phyloP scores from a whole-genome alignment of 2,113 vertebrate genomes.

The Hypocryptadius cinnamomeus region DNA sequence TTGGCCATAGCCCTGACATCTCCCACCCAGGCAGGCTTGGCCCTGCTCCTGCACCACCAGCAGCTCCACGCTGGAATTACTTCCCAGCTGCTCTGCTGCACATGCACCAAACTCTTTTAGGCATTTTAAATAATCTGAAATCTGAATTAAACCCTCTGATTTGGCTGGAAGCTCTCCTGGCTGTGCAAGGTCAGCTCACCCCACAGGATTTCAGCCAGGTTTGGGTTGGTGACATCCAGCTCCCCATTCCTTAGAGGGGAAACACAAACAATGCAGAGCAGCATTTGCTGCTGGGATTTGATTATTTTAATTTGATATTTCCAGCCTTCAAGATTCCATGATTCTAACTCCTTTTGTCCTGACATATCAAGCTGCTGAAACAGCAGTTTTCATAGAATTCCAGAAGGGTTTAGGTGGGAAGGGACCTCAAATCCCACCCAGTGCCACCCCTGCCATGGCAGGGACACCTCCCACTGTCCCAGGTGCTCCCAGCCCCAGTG shows the following conservation, averaged over 20 bases:
- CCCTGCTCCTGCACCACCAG: background rate
- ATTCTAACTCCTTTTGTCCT: background rate
- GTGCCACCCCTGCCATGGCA: background rate
- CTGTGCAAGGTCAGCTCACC: background rate
- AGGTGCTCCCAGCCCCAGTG: background rate
- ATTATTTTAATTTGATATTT: background rate
- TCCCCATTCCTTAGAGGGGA: accelerated
- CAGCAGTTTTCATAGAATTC: background rate
- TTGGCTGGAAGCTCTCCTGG: background rate
- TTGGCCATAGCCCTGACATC: background rate
- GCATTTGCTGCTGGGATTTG: too few relatives aligned
- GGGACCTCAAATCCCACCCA: accelerated
- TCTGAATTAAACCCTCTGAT: background rate
- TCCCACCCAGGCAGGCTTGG: background rate
- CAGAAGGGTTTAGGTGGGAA: background rate
- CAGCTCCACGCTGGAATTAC: background rate
- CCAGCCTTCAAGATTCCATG: too few relatives aligned
- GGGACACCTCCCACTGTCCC: background rate
- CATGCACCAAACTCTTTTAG: accelerated
- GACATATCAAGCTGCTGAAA: background rate
- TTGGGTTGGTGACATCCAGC: accelerated
- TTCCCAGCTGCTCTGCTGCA: accelerated
- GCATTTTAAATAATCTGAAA: background rate
- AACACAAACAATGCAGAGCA: background rate
- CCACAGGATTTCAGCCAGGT: background rate